A percentile compares a stretch with the other conserved stretches of the same genome.
Evolutionary conservation across 2,113 vertebrate genomes (phyloP).

Genomic region (Ovibos moschatus): DNA sequence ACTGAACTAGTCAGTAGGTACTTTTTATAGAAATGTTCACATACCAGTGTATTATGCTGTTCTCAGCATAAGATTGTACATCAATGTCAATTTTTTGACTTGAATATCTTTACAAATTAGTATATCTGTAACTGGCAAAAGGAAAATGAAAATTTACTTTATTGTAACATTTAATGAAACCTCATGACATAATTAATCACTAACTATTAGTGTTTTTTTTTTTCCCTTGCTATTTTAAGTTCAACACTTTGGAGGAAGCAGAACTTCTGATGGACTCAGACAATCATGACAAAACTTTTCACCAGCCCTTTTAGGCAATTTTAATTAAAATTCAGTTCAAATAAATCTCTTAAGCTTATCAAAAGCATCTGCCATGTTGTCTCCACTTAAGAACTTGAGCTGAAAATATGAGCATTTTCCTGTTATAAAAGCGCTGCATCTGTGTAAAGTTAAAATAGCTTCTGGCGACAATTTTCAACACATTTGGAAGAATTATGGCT

Average conservation of each 20-base stretch:
- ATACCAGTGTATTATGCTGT: not conserved
- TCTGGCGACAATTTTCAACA: slow-evolving; percentile 62
- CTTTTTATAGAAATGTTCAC: slow-evolving; percentile 6
- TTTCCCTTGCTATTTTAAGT: not conserved
- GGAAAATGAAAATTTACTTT: slow-evolving; percentile 12
- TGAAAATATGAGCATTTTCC: slow-evolving; percentile 70
- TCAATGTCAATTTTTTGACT: not conserved
- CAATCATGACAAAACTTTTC: not conserved
- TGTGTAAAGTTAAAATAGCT: slow-evolving; percentile 69
- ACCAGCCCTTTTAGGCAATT: slow-evolving; percentile 42
- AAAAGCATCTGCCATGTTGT: slow-evolving; percentile 57
- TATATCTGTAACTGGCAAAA: not conserved
- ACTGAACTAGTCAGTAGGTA: not conserved
- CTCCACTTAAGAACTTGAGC: slow-evolving; percentile 37
- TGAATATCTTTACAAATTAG: not conserved
- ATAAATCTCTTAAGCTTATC: slow-evolving; percentile 18
- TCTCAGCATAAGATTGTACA: not conserved
- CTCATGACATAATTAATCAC: not conserved
- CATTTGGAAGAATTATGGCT: slow-evolving; percentile 61
- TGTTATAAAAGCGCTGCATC: slow-evolving; percentile 55
- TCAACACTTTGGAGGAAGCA: not conserved
- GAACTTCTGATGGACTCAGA: not conserved
- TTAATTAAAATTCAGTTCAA: slow-evolving; percentile 69
- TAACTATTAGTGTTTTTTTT: not conserved
- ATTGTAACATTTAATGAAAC: not conserved